Evolutionary conservation across 2,797 vertebrate genomes (phyloP).

Genomic region (Yasuhikotakia modesta): DNA sequence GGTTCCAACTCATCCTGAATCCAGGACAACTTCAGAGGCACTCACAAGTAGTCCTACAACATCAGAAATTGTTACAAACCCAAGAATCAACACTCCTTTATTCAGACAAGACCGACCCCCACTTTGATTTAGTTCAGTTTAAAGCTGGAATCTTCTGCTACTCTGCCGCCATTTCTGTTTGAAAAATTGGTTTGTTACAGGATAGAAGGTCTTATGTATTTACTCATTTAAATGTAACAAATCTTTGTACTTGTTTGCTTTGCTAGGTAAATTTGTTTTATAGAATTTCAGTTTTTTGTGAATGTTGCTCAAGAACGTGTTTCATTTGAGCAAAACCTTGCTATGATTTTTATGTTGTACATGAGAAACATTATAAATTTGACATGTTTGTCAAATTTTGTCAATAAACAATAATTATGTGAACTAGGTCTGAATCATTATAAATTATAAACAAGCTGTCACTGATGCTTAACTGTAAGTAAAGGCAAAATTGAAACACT

Average conservation of each 20-base stretch:
- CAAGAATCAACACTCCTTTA: conserved; percentile 72
- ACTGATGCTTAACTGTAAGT: not conserved
- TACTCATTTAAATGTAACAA: not conserved
- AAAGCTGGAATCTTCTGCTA: not conserved
- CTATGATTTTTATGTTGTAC: conserved; percentile 3
- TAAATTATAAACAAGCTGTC: not conserved
- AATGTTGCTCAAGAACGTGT: not conserved
- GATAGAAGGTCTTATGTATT: not conserved
- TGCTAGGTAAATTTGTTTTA: not conserved
- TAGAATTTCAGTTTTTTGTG: not conserved
- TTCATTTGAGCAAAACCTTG: not conserved
- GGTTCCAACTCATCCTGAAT: conserved; percentile 79
- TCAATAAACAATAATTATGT: conserved; percentile 11
- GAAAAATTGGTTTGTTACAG: not conserved
- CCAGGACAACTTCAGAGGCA: conserved; percentile 61
- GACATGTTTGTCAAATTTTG: conserved; percentile 11
- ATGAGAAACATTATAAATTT: not conserved
- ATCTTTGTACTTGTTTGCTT: conserved; percentile 2
- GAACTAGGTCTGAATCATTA: not conserved
- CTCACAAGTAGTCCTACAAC: conserved; percentile 67
- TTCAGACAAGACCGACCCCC: conserved; percentile 60
- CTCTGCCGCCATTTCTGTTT: too few relatives aligned
- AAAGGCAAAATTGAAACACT: not conserved
- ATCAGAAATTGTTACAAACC: conserved; percentile 71
- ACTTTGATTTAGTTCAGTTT: conserved; percentile 8